Evolutionary conservation across 2,113 vertebrate genomes (phyloP), one percentile per base, ranked within the genome.

Genomic region (Silurus glanis): DNA sequence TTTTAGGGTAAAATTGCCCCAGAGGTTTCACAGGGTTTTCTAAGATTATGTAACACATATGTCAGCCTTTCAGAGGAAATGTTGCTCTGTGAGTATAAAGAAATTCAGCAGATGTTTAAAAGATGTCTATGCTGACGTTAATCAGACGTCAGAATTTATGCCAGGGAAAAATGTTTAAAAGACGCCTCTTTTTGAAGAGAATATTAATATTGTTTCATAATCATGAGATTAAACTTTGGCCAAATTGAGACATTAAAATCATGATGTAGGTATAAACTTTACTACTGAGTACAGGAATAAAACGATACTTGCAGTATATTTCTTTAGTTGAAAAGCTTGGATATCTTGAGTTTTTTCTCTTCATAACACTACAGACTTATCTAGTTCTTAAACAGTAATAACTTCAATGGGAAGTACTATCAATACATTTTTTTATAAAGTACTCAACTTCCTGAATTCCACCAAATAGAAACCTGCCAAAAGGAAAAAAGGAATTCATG

Each of bases 41-140:
- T 53, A 75, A n/a, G 49, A 51, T 75, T 75, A 51, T 75, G 47
- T n/a, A 75, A 75, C 72, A 75, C 14, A 23, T 75, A 53, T 23
- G 16, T 21, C 17, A 58, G 25, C 9, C 3, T 37, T 58, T 79
- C 19, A 7, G 6, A 28, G 51, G 23, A 25, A 25, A 78, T 55
- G 16, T 80, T 80, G 6, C 5, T 55, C 17, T 47, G 5, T 49
- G n/a, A 78, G 53, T 78, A 37, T 16, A 58, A 79, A 58, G 4
- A 37, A 3, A 9, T 37, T 56, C 14, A 58, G 13, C 7, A 79
- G 53, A 79, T 56, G 76, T 56, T 79, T 79, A 56, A 58, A 25
- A 78, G n/a, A 55, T 74, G 5, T 49, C n/a, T 56, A 47, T 56
- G 2, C 23, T 55, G 51, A 76, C 9, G 3, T 53, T 53, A n/a